Evolutionary conservation across 2,797 vertebrate genomes (phyloP), one percentile per base, ranked within the genome.

Genomic region (Distichodus sexfasciatus): DNA sequence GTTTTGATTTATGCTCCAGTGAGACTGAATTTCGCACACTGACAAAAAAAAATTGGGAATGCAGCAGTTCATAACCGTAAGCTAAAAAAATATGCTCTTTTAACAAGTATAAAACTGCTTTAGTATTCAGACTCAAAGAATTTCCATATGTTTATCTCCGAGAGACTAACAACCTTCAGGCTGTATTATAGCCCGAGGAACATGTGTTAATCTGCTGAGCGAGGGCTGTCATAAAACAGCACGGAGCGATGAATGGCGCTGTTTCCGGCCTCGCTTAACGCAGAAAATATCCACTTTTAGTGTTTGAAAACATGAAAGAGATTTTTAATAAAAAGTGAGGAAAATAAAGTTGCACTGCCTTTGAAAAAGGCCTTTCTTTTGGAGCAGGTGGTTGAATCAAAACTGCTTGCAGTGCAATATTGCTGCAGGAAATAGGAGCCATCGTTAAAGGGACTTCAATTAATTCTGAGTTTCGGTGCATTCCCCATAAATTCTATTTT

Each of bases 81-180:
- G 72, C 66, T 43, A 60, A 51, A 65, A 58, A 47, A 58, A 48
- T 51, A 36, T 59, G 43, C 24, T 70, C 23, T 36, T 60, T 65
- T 69, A 61, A 66, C 61, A 70, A 66, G 60, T 60, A 58, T 60
- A 54, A 54, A 41, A 54, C n/a, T 43, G 54, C 73, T 71, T 75
- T 66, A 53, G 36, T 70, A 71, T 71, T 68, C 60, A 24, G 40
- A 71, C 35, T 71, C 48, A 67, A 62, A 71, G 21, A 48, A 75
- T 75, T 75, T 74, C 47, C 72, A 60, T 75, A 68, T 78, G 69
- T 75, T 78, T 71, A 75, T 78, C 65, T 72, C 47, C 35, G n/a
- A 72, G 69, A 69, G 55, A 66, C 53, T 47, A 75, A 62, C 67
- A 69, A 69, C 72, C 69, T 54, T 26, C 48, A 61, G 72, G 69